phyloP scores from a whole-genome alignment of 2,888 invertebrate species.

The Synanthedon andrenaeformis region DNA sequence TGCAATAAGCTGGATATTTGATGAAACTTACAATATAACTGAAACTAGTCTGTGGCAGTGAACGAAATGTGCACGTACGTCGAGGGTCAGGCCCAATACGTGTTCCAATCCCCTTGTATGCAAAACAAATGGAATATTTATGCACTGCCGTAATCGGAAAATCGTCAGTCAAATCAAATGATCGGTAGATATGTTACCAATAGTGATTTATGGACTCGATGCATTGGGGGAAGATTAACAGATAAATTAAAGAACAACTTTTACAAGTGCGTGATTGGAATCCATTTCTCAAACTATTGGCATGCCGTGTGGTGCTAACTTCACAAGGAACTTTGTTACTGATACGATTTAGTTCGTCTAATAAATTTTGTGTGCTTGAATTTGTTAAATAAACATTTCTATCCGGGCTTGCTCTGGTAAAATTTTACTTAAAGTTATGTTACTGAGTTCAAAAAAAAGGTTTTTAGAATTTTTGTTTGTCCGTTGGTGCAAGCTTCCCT shows the following conservation, averaged over 20 bases:
- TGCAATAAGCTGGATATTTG: not conserved
- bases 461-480: no score
- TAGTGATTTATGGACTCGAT: constrained; percentile 12
- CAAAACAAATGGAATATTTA: constrained; percentile 53
- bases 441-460: no score
- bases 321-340: constrained; percentile 1
- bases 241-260: constrained; percentile 1
- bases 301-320: not conserved
- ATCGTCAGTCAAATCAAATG: constrained; percentile 48
- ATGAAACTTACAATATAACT: not conserved
- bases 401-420: no score
- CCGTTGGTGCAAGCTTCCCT: no score
- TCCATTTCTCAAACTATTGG: constrained; percentile 1
- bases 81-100: constrained; percentile 27
- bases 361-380: not conserved
- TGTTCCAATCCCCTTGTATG: constrained; percentile 33
- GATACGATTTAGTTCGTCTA: not conserved
- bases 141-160: constrained; percentile 41
- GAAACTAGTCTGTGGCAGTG: constrained; percentile 10
- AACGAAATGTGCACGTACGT: constrained; percentile 7
- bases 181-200: constrained; percentile 32
- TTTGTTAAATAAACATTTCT: no score
- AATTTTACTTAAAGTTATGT: no score
- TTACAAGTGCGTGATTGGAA: constrained; percentile 3
- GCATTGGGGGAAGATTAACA: constrained; percentile 1